These are phyloP conservation scores for Zaprionus africanus DNA, from an alignment of 1,140 invertebrate species.

Conservation along the genomic window DNA sequence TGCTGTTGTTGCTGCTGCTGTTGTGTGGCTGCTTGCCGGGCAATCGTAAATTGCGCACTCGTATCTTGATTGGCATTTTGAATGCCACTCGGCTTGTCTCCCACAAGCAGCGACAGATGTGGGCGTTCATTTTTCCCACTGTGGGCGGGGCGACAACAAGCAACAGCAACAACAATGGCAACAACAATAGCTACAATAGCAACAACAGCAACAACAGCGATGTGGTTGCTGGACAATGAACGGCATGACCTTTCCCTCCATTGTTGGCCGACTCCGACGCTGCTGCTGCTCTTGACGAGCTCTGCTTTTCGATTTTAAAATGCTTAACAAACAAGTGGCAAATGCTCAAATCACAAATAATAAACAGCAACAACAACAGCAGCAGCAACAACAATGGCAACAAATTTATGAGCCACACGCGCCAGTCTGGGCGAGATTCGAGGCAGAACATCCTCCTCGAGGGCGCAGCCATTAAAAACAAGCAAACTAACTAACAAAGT, in stretches of 20 bases:
- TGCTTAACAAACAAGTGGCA: constrained; percentile 68
- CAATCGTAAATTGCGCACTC: constrained; percentile 67
- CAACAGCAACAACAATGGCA: constrained; percentile 11
- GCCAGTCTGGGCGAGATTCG: constrained; percentile 62
- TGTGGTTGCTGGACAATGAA: constrained; percentile 63
- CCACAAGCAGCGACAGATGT: constrained; percentile 42
- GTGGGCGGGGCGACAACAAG: background rate
- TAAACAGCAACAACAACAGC: constrained; percentile 36
- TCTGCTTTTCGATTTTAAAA: constrained; percentile 63
- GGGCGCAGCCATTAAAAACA: constrained; percentile 9
- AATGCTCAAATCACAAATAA: constrained; percentile 54
- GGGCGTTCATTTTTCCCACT: constrained; percentile 29
- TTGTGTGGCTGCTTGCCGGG: constrained; percentile 37
- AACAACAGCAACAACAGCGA: constrained; percentile 26
- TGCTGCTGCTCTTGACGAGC: constrained; percentile 45
- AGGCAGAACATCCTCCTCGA: constrained; percentile 26
- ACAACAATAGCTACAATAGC: constrained; percentile 2
- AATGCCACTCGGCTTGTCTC: constrained; percentile 52
- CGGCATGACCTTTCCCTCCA: constrained; percentile 55
- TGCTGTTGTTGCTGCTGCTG: constrained; percentile 26
- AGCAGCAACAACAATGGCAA: constrained; percentile 28
- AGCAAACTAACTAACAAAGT: constrained; percentile 14
- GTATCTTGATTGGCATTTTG: constrained; percentile 55
- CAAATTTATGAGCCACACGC: constrained; percentile 73
- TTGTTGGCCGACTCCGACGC: constrained; percentile 17